Base-by-base conservation (phyloP, 2,888 invertebrate genomes). In the Pantelozetes paolii region DNA sequence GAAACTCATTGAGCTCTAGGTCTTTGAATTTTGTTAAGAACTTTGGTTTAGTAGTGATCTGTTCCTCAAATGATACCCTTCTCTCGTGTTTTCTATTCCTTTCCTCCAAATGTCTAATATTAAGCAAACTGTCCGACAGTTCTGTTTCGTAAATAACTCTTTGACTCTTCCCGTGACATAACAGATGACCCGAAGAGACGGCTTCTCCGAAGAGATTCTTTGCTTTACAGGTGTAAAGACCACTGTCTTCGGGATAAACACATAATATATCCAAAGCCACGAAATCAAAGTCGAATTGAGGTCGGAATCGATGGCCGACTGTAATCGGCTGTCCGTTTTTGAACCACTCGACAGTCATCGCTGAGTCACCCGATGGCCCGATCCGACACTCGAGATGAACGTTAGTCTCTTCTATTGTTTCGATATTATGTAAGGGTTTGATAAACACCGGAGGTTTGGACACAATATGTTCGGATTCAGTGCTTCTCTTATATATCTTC, bases 241-340 rank as follows among this genome's bases (percentile, higher is more conserved):
- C 97, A 6, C 93, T 93, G 83, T 99, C 99, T 79, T 91, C 91
- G n/a, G 98, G 93, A 82, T 96, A 97, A 30, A 96, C 94, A 80
- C 95, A 94, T 26, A 97, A 85, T 71, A 99, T 88, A 83, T 98
- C 97, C 72, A 99, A 85, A 13, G 97, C 95, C 20, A 97, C 96
- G 81, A 95, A 98, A 81, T 96, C 96, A 82, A 97, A 96, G 83
- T 97, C 97, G 82, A 97, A 94, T 71, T 94, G 93, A 13, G 95
- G 95, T 82, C 95, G 89, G 80, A 85, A 86, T 67, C 86, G 81
- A 72, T 83, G 83, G 71, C 85, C 85, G 82, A 74, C 73, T 70
- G 76, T 79, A 11, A 83, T 79, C 18, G 82, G 82, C 72, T 80
- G 77, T 71, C 80, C 80, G 77, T 83, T 81, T 76, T 80, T 80